Evolutionary conservation across 2,113 vertebrate genomes (phyloP).

Genomic region (Danionella cerebrum): DNA sequence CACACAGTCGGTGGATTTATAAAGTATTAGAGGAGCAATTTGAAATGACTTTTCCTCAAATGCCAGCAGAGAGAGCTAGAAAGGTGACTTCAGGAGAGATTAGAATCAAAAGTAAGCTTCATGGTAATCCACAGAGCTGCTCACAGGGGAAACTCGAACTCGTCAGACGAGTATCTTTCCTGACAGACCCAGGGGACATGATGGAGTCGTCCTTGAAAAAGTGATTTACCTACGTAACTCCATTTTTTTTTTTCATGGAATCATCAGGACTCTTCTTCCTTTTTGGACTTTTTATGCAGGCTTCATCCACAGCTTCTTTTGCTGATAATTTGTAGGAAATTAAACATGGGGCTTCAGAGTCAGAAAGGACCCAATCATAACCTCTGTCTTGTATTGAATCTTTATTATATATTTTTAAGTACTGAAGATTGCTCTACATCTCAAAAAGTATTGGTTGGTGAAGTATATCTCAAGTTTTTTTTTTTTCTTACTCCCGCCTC

Average conservation of each 20-base stretch:
- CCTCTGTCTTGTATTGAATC: too few relatives aligned
- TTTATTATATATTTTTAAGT: too few relatives aligned
- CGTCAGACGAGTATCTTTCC: slow-evolving; percentile 41
- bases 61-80: slow-evolving; percentile 38
- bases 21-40: neutral
- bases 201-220: slow-evolving; percentile 31
- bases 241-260: slow-evolving; percentile 25
- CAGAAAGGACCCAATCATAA: too few relatives aligned
- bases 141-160: slow-evolving; percentile 22
- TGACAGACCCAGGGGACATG: slow-evolving; percentile 43
- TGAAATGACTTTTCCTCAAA: neutral
- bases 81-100: slow-evolving; percentile 50
- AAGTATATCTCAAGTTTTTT: too few relatives aligned
- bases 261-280: too few relatives aligned
- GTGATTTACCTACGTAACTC: slow-evolving; percentile 32
- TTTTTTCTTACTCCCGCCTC: too few relatives aligned
- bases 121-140: slow-evolving; percentile 36
- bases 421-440: too few relatives aligned
- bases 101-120: slow-evolving; percentile 57
- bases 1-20: neutral
- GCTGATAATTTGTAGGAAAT: neutral
- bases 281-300: neutral
- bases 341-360: neutral
- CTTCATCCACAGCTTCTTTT: neutral
- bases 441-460: too few relatives aligned